Evolutionary conservation across 2,888 invertebrate species (phyloP), one percentile per base, ranked within the genome.

Genomic region (Coecobrya sp.): DNA sequence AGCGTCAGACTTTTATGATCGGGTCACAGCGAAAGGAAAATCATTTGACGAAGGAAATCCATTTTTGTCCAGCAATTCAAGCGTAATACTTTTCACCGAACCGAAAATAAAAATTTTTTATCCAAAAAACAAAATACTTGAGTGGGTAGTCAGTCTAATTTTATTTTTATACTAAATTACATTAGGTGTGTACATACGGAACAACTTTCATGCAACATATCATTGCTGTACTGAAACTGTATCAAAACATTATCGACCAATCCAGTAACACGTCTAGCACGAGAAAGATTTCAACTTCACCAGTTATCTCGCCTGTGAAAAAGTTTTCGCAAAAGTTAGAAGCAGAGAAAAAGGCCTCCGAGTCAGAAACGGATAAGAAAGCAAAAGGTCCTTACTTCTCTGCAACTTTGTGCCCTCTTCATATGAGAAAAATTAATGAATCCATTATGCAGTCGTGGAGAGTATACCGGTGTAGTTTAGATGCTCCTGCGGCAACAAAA

Each of bases 401-500:
- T 3, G 52, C 89, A 10, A 87, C 93, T 13, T 81, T 94, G 30
- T 94, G 94, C 76, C 92, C 93, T 10, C 52, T 87, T 49, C 95
- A 95, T 76, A 93, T 95, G 30, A 92, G 94, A 42, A 94, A 93
- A 85, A 91, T 95, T 73, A 93, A 89, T 27, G 94, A 94, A 16
- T 89, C 93, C 11, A 59, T 95, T 16, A 76, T 88, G 16, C 94
- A 94, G 59, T 93, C 93, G 16, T 95, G 94, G 94, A 93, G 93
- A 91, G 84, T 94, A 1, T 94, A 93, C 62, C 93, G 95, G 88
- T 94, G 95, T 22, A 98, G 98, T 73, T 96, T 98, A 94, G 98
- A 98, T 95, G 96, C 97, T 52, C 97, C 97, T 95, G 97, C 97
- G 52, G 98, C 98, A 94, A 97, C 97, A 95, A 97, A 97, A 96